Evolutionary conservation across 2,113 vertebrate species (phyloP).

Genomic region (Ancistrus triradiatus): DNA sequence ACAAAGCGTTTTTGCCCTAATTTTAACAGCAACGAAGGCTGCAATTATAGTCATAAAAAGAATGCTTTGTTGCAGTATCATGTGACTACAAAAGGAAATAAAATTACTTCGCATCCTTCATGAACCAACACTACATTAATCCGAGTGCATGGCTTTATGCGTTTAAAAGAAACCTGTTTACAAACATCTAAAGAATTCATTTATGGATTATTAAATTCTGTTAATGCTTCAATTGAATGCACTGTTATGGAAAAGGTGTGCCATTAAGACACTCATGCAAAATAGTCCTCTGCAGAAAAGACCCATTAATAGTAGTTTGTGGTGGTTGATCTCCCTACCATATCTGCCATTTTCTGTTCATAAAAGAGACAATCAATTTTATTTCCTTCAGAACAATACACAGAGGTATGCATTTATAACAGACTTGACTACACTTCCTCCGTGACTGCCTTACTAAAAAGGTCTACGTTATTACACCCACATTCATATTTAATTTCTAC

Average conservation of each 20-base stretch:
- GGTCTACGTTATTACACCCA: not conserved
- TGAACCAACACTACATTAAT: slow-evolving; percentile 38
- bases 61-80: slow-evolving; percentile 17
- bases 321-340: slow-evolving; percentile 23
- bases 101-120: slow-evolving; percentile 35
- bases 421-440: slow-evolving; percentile 3
- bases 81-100: slow-evolving; percentile 3
- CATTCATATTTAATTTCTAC: slow-evolving; percentile 1
- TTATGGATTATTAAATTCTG: slow-evolving; percentile 49
- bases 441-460: slow-evolving; percentile 3
- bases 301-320: slow-evolving; percentile 29
- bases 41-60: slow-evolving; percentile 33
- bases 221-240: slow-evolving; percentile 42
- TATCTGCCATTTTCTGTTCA: slow-evolving; percentile 21
- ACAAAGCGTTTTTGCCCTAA: not conserved
- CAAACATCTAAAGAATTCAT: slow-evolving; percentile 42
- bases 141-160: slow-evolving; percentile 14
- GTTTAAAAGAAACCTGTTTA: slow-evolving; percentile 38
- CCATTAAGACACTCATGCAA: slow-evolving; percentile 36
- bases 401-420: not conserved
- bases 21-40: slow-evolving; percentile 27
- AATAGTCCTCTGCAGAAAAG: slow-evolving; percentile 33
- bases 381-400: slow-evolving; percentile 2
- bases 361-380: slow-evolving; percentile 25
- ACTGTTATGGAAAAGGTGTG: slow-evolving; percentile 37